Percentiles rank a stretch among this genome's conserved stretches.
Evolutionary conservation across 2,888 invertebrate species (phyloP).

Genomic region (Andrena camellia): DNA sequence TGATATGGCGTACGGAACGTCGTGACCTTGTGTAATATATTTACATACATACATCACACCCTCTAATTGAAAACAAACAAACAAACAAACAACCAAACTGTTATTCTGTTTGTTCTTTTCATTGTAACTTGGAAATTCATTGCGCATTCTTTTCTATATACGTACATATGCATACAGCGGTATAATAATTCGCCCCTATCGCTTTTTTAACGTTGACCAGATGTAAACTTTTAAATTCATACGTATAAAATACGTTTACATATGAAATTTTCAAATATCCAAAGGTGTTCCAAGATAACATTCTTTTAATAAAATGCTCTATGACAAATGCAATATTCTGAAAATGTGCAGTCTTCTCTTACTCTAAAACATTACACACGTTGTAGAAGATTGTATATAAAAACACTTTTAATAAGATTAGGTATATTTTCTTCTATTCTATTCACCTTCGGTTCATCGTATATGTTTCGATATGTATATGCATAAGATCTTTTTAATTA

Average conservation of each 20-base stretch:
- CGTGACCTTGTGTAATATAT: slow-evolving; percentile 60
- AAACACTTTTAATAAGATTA: slow-evolving; percentile 56
- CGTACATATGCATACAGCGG: not conserved
- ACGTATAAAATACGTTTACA: slow-evolving; percentile 38
- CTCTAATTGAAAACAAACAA: slow-evolving; percentile 31
- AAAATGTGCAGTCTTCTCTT: slow-evolving; percentile 44
- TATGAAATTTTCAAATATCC: slow-evolving; percentile 27
- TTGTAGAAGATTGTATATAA: slow-evolving; percentile 51
- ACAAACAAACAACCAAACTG: slow-evolving; percentile 12
- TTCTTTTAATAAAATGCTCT: slow-evolving; percentile 49
- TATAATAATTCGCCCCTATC: slow-evolving; percentile 13
- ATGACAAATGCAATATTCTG: slow-evolving; percentile 58
- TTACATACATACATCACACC: slow-evolving; percentile 60
- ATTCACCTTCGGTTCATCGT: slow-evolving; percentile 30
- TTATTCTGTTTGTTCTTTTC: slow-evolving; percentile 65
- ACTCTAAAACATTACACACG: slow-evolving; percentile 38
- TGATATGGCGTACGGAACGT: slow-evolving; percentile 57
- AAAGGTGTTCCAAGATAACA: slow-evolving; percentile 44
- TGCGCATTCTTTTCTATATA: slow-evolving; percentile 39
- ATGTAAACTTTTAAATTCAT: slow-evolving; percentile 36
- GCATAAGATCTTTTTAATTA: slow-evolving; percentile 26
- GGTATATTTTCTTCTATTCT: slow-evolving; percentile 29
- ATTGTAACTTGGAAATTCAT: slow-evolving; percentile 47
- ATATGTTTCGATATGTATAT: slow-evolving; percentile 10
- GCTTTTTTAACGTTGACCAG: slow-evolving; percentile 39